phyloP scores from a whole-genome alignment of 2,113 vertebrate genomes.

The Ciconia maguari region DNA sequence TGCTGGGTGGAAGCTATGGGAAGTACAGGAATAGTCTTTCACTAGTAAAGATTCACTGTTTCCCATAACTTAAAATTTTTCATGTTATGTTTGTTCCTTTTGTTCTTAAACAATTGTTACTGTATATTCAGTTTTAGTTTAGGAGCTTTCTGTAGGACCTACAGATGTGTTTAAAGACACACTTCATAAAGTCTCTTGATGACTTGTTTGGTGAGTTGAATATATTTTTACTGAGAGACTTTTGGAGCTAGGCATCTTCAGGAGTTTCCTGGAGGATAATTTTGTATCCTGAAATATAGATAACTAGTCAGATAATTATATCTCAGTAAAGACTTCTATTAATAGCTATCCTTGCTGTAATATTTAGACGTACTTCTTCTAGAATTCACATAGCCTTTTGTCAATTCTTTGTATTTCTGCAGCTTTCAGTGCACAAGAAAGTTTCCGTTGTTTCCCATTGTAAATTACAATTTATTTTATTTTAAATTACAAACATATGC shows the following conservation, averaged over 20 bases:
- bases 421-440: not conserved
- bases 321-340: not conserved
- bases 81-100: not conserved
- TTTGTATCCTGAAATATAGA: not conserved
- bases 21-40: not conserved
- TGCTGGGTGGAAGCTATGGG: not conserved
- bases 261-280: conserved; percentile 3
- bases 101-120: not conserved
- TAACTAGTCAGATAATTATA: not conserved
- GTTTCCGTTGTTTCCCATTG: not conserved
- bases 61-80: not conserved
- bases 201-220: not conserved
- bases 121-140: not conserved
- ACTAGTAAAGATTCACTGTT: not conserved
- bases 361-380: not conserved
- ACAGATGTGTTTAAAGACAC: not conserved
- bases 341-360: conserved; percentile 1
- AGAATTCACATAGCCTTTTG: not conserved
- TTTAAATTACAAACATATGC: not conserved
- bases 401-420: not conserved
- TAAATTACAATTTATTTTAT: not conserved
- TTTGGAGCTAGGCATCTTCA: not conserved
- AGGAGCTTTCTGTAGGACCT: not conserved
- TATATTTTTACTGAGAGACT: not conserved
- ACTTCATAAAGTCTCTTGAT: not conserved